Evolutionary conservation across 1,140 invertebrate species (phyloP), one percentile per base, ranked within the genome.

Genomic region (Zaprionus nigranus): DNA sequence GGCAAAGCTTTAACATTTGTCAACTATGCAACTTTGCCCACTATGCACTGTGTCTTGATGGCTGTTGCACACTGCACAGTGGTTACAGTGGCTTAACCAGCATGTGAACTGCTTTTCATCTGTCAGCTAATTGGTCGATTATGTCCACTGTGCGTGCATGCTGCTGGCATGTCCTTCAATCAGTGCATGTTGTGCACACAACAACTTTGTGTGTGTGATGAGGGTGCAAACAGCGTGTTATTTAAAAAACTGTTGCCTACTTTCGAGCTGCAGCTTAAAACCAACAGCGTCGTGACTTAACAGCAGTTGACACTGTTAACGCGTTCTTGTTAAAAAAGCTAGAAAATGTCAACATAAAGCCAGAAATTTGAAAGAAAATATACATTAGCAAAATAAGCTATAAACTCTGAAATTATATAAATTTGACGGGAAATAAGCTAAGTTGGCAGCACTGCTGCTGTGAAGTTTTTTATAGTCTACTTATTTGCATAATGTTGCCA

Each of bases 111-210:
- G 5, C 38, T 40, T n/a, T 40, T 40, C 15, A n/a, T 0, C 4
- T 49, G 43, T 15, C 12, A 13, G 11, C 13, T 3, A 28, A 24
- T 36, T 38, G 15, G 22, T n/a, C 1, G 2, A 9, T 22, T 40
- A 6, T 15, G 17, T 5, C 61, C 61, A 63, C 43, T 63, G 43
- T 54, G 49, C 49, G 40, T n/a, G 13, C 43, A 5, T 53, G 49
- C 30, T 53, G 49, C 13, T n/a, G 22, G 13, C 46, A 51, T 51
- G 46, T 51, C 6, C 46, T 51, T 12, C 20, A 51, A 51, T 51
- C 20, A 51, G 46, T 51, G 46, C 9, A 7, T 20, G 40, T 17
- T 17, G n/a, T 46, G 40, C 20, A 51, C 46, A 9, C 40, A 46
- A 34, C n/a, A n/a, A n/a, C n/a, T n/a, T n/a, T n/a, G n/a, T n/a